Base-by-base conservation (phyloP, 1,140 invertebrate species). In the Tetramorium alpestre region DNA sequence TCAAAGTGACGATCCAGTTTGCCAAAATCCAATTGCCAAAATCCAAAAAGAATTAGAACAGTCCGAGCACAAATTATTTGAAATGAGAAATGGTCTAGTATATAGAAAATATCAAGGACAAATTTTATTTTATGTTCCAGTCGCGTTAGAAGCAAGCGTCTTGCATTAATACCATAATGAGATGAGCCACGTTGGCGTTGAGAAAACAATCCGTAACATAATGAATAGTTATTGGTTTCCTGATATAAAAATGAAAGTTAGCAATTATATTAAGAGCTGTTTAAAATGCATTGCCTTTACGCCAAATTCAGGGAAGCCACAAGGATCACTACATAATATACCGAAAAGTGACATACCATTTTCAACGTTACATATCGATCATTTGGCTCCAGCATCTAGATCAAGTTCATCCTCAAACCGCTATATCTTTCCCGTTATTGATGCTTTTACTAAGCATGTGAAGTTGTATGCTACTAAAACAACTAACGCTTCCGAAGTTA, bases 221-320 rank as follows among this genome's bases (percentile, higher is more conserved):
- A 60, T 10, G 0, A 86, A 69, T 69, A 84, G 7, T 8, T 94
- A 94, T 89, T 94, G 92, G 91, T 92, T 94, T 90, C 89, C 90
- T 0, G 87, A 92, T 0, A 75, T 95, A 10, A 89, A 87, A 70
- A 10, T 88, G 44, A 93, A 93, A 77, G 62, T 92, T 3, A 81
- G 87, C 5, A 70, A 60, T 7, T 58, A 91, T 44, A 85, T 92
- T 13, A 49, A 33, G 8, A 94, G 93, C 84, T 95, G 92, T 72
- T 65, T 94, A 44, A 92, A 92, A 56, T 93, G 94, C 77, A 89
- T 94, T 64, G 51, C 58, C 41, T 93, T 84, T 76, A 91, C 88
- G 10, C 85, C 91, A n/a, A 87, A 62, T 10, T 60, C 28, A 10
- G 90, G 91, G 13, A 94, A 92, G 85, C 10, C 22, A 2, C 80